A percentile compares a stretch with the other conserved stretches of the same genome.
Conservation (phyloP, 2,888 invertebrate genomes). For the Fragum sueziense region DNA sequence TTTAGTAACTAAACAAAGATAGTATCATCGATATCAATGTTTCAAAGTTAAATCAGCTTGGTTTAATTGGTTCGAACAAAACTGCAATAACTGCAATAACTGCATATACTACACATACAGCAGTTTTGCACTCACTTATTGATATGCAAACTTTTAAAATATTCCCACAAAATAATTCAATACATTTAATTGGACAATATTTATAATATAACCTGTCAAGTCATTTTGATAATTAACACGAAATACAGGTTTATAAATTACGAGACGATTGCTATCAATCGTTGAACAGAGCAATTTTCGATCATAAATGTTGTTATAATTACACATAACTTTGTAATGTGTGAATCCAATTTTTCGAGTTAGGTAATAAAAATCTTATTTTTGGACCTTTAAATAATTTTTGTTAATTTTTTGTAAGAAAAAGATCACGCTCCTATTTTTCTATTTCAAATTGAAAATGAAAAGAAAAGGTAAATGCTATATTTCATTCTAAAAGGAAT, state of each 20-base stretch:
- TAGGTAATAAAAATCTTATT: background rate
- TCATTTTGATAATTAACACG: slow-evolving; percentile 49
- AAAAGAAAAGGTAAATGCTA: no score
- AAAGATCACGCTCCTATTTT: no score
- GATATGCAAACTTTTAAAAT: slow-evolving; percentile 9
- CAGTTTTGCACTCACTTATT: no score
- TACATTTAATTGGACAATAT: slow-evolving; percentile 40
- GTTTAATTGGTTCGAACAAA: no score
- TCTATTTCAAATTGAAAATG: no score
- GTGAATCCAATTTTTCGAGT: background rate
- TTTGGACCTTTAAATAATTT: background rate
- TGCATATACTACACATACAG: no score
- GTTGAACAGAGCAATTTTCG: slow-evolving; percentile 25
- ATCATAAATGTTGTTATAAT: slow-evolving; percentile 45
- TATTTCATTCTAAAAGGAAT: no score
- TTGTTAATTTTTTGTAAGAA: background rate
- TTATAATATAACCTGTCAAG: slow-evolving; percentile 19
- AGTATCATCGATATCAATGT: background rate
- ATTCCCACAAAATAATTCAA: slow-evolving; percentile 21
- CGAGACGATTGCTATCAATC: slow-evolving; percentile 29
- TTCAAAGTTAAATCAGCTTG: background rate
- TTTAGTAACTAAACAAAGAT: no score
- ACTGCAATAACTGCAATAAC: no score
- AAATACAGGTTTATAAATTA: slow-evolving; percentile 51
- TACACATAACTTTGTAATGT: slow-evolving; percentile 27